Conservation (phyloP, 1,140 invertebrate species). For the Bombus consobrinus region DNA sequence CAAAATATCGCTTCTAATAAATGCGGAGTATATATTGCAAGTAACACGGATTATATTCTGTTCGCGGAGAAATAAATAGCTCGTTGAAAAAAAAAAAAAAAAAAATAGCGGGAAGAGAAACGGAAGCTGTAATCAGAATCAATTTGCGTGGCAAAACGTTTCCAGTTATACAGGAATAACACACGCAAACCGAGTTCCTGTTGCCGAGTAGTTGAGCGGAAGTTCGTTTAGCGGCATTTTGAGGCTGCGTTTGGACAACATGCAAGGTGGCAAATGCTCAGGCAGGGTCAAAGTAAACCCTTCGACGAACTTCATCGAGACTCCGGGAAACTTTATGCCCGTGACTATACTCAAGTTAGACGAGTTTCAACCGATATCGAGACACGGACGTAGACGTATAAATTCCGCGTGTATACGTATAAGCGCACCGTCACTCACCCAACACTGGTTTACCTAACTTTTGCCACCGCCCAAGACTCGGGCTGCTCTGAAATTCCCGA, state of each 20-base stretch:
- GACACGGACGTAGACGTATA: constrained; percentile 45
- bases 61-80: background rate
- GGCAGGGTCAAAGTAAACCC: constrained; percentile 57
- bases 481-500: constrained; percentile 8
- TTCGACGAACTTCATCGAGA: constrained; percentile 48
- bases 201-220: constrained; percentile 47
- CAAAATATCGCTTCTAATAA: too few relatives aligned
- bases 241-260: constrained; percentile 47
- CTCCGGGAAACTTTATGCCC: constrained; percentile 50
- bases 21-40: too few relatives aligned
- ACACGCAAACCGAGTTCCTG: constrained; percentile 22
- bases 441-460: constrained; percentile 12
- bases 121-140: background rate
- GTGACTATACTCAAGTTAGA: constrained; percentile 47
- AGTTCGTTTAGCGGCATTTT: constrained; percentile 50
- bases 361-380: constrained; percentile 62
- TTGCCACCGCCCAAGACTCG: background rate
- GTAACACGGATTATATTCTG: background rate
- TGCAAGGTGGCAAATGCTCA: constrained; percentile 55
- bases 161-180: constrained; percentile 11
- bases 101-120: too few relatives aligned
- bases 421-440: constrained; percentile 1
- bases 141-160: background rate
- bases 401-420: constrained; percentile 47
- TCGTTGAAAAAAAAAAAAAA: too few relatives aligned